Conservation (phyloP, 2,113 vertebrate species). For the Henicopernis longicauda region DNA sequence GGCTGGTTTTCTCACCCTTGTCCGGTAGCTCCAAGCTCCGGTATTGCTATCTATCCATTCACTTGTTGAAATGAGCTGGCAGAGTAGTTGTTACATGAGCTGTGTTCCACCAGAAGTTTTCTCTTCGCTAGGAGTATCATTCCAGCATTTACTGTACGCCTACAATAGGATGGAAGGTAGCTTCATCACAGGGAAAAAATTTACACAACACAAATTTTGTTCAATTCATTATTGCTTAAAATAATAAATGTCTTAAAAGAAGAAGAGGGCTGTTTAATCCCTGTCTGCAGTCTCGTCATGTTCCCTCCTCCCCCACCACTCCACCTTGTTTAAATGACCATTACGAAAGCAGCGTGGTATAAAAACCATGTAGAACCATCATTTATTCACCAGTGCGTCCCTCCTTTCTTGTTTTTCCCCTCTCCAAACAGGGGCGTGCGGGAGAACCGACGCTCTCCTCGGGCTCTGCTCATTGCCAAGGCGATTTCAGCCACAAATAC, state of each 20-base stretch:
- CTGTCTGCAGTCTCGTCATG: neutral
- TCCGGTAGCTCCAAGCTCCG: neutral
- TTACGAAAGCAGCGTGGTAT: neutral
- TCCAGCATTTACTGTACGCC: neutral
- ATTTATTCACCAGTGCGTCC: conserved; percentile 24
- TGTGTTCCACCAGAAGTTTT: neutral
- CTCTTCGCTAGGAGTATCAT: neutral
- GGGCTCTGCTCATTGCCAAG: neutral
- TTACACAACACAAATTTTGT: neutral
- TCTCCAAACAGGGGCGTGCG: neutral
- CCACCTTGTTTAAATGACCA: conserved; percentile 46
- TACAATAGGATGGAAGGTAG: neutral
- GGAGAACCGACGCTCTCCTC: neutral
- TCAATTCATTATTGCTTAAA: neutral
- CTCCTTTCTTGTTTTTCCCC: neutral
- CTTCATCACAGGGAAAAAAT: neutral
- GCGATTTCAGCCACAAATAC: neutral
- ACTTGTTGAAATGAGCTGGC: neutral
- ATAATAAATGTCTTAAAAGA: conserved; percentile 57
- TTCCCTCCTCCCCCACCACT: neutral
- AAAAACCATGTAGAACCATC: neutral
- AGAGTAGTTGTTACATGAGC: neutral
- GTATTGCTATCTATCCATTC: neutral
- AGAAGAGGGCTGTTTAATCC: conserved; percentile 10
- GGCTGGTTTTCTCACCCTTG: neutral